A percentile compares a stretch with the other conserved stretches of the same genome.
These are phyloP conservation scores for Heterodera schachtii DNA, from an alignment of 1,140 invertebrate genomes.

Conservation along the genomic window DNA sequence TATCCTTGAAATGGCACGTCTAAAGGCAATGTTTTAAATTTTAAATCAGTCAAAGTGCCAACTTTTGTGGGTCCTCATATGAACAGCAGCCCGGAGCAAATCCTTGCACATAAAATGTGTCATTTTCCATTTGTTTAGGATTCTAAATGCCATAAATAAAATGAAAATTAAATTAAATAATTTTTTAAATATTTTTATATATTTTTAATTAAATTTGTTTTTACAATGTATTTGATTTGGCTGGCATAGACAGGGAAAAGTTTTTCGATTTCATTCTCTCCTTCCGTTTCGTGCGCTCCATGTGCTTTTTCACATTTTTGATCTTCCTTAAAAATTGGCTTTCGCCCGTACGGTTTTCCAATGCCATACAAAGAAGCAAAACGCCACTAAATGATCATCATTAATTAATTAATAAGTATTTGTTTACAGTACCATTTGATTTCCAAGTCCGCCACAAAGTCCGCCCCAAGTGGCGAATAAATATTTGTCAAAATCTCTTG, in stretches of 20 bases:
- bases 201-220: neutral
- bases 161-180: too few relatives aligned
- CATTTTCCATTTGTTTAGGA: too few relatives aligned
- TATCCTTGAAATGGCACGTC: neutral
- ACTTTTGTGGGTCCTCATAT: too few relatives aligned
- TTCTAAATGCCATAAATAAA: too few relatives aligned
- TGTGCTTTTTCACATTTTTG: neutral
- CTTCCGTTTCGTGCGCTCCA: neutral
- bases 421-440: neutral
- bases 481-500: conserved; percentile 7
- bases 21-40: neutral
- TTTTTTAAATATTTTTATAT: neutral
- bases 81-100: too few relatives aligned
- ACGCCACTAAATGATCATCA: neutral
- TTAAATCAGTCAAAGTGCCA: neutral
- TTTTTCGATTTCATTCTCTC: neutral
- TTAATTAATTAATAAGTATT: neutral
- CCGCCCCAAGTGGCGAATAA: neutral
- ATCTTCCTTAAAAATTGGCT: neutral
- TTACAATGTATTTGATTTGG: conserved; percentile 9
- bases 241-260: conserved; percentile 12
- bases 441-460: neutral
- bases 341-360: conserved; percentile 2
- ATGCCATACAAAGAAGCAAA: conserved; percentile 23
- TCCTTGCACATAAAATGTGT: too few relatives aligned